phyloP scores from a whole-genome alignment of 2,113 vertebrate species.

The Lepidothrix coronata region DNA sequence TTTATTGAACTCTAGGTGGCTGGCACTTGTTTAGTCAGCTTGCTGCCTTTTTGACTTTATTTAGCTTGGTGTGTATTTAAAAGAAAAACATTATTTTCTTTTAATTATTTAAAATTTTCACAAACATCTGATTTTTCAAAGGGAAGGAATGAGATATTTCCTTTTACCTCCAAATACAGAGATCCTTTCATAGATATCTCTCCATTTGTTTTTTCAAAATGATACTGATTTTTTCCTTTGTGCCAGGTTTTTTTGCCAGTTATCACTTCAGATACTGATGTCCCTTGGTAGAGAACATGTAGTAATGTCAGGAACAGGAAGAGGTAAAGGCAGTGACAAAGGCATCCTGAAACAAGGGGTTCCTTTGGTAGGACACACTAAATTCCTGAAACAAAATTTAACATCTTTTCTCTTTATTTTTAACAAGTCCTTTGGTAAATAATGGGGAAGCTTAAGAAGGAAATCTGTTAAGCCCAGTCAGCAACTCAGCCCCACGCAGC shows the following conservation, averaged over 20 bases:
- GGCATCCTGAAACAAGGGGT: not conserved
- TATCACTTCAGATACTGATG: slow-evolving; percentile 25
- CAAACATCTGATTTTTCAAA: not conserved
- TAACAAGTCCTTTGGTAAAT: slow-evolving; percentile 53
- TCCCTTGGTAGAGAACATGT: slow-evolving; percentile 6
- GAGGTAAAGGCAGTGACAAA: slow-evolving; percentile 5
- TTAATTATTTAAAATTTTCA: not conserved
- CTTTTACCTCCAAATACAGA: not conserved
- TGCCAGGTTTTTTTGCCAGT: slow-evolving; percentile 37
- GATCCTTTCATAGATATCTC: not conserved
- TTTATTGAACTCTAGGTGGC: not conserved
- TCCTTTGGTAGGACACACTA: slow-evolving; percentile 51
- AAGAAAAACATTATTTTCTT: not conserved
- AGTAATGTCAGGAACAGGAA: slow-evolving; percentile 18
- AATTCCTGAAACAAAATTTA: slow-evolving; percentile 22
- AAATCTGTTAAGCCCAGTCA: not conserved
- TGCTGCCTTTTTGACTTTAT: not conserved
- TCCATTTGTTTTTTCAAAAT: slow-evolving; percentile 48
- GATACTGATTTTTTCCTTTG: slow-evolving; percentile 52
- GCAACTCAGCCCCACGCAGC: not conserved
- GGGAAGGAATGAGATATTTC: not conserved
- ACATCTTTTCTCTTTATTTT: slow-evolving; percentile 9
- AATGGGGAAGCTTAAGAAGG: not conserved
- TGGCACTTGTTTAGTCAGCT: not conserved
- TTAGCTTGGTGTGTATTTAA: not conserved